Evolutionary conservation across 2,797 vertebrate species (phyloP), one percentile per base, ranked within the genome.

Genomic region (Spea hammondii): DNA sequence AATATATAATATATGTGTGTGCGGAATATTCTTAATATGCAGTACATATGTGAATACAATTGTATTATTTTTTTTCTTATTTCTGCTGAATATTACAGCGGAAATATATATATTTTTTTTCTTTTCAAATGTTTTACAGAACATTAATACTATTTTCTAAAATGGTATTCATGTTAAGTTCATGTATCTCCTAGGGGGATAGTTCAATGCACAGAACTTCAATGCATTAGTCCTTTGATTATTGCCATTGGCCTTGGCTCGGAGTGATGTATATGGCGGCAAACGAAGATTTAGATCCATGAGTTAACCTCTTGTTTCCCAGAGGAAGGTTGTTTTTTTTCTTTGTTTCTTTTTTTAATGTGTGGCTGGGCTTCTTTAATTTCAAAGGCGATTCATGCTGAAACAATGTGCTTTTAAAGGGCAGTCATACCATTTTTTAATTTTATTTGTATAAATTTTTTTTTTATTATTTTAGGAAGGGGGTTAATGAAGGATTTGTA

Each of bases 131-230:
- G 32, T 32, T 32, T 10, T 62, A 62, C 32, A 9, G 32, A 62
- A 62, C 59, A 62, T 62, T 17, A 62, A 14, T 62, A 12, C 59
- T 62, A 62, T 62, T 62, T 62, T 62, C 59, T 17, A 17, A 62
- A 62, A 62, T 62, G 9, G 59, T 5, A 62, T n/a, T n/a, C 8
- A 62, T 62, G 59, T 62, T 62, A 62, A 62, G 4, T 6, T 17
- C 14, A 62, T 62, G 59, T 62, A 62, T 62, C 59, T 62, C 59
- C 59, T 62, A 62, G 59, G 59, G 59, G 59, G 55, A 59, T 59
- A 59, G 59, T 62, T 62, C 32, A n/a, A n/a, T n/a, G 14, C n/a
- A 17, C 59, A 17, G n/a, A 62, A 62, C 59, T 17, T 62, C 6
- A 62, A 62, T 62, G 14, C 14, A 32, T 62, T 62, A 5, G 59